phyloP scores from a whole-genome alignment of 2,797 vertebrate species.

The Euthynnus affinis region DNA sequence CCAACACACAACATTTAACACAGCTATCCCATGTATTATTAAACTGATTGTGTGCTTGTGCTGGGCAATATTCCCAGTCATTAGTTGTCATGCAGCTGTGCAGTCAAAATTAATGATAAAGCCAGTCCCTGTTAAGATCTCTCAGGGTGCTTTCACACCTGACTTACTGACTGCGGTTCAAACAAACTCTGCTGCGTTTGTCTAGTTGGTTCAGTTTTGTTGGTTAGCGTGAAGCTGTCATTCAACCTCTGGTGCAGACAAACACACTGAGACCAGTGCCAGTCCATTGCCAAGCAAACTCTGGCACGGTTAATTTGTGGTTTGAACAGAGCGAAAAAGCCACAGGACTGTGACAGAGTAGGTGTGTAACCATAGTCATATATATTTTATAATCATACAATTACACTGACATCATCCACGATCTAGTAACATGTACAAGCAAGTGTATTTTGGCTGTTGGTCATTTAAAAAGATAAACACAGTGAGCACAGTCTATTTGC shows the following conservation, averaged over 20 bases:
- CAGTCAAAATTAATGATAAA: slow-evolving; percentile 13
- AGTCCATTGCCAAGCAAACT: background rate
- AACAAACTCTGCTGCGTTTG: background rate
- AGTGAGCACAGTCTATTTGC: too few relatives aligned
- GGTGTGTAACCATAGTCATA: background rate
- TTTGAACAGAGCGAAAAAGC: background rate
- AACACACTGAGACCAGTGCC: background rate
- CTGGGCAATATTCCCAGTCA: slow-evolving; percentile 15
- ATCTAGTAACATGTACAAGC: too few relatives aligned
- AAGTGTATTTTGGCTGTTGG: too few relatives aligned
- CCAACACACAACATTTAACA: slow-evolving; percentile 1
- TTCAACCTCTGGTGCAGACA: background rate
- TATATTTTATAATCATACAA: background rate
- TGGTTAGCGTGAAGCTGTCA: background rate
- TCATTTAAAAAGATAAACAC: too few relatives aligned
- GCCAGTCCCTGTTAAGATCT: slow-evolving; percentile 9
- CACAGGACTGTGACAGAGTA: background rate
- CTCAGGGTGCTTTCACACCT: slow-evolving; percentile 11
- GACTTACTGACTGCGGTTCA: background rate
- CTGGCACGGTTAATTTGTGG: background rate
- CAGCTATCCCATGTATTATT: slow-evolving; percentile 34
- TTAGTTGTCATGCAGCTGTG: slow-evolving; percentile 25
- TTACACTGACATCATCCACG: too few relatives aligned
- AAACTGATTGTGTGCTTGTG: slow-evolving; percentile 7
- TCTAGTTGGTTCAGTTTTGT: background rate